phyloP scores from a whole-genome alignment of 2,113 vertebrate genomes.

The Colinus virginianus region DNA sequence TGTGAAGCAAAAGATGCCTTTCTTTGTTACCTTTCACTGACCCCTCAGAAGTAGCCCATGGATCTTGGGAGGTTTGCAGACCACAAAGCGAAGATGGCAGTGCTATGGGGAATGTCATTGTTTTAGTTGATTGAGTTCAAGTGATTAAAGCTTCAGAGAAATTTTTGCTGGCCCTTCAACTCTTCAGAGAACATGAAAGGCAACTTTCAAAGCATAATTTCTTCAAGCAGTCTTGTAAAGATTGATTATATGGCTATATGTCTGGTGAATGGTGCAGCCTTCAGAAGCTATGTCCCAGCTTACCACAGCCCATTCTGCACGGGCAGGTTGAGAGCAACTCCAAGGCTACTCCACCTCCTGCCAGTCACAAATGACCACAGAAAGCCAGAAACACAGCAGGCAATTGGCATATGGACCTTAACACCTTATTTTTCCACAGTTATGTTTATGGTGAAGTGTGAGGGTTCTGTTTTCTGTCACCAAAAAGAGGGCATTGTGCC shows the following conservation, averaged over 20 bases:
- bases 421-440: not conserved
- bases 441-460: not conserved
- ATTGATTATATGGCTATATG: not conserved
- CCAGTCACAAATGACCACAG: not conserved
- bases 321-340: not conserved
- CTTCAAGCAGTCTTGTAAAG: not conserved
- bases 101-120: not conserved
- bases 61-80: not conserved
- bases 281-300: not conserved
- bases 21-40: not conserved
- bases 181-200: not conserved
- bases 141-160: not conserved
- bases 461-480: not conserved
- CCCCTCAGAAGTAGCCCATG: not conserved
- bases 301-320: not conserved
- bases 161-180: not conserved
- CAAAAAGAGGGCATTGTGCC: not conserved
- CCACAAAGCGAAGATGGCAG: not conserved
- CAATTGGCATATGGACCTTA: not conserved
- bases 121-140: not conserved
- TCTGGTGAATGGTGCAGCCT: not conserved
- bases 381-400: not conserved
- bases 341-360: not conserved
- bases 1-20: not conserved
- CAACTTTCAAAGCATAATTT: not conserved